Percentiles rank a stretch among this genome's conserved stretches.
Conservation (phyloP, 2,888 invertebrate genomes). For the Drosophila neotestacea region DNA sequence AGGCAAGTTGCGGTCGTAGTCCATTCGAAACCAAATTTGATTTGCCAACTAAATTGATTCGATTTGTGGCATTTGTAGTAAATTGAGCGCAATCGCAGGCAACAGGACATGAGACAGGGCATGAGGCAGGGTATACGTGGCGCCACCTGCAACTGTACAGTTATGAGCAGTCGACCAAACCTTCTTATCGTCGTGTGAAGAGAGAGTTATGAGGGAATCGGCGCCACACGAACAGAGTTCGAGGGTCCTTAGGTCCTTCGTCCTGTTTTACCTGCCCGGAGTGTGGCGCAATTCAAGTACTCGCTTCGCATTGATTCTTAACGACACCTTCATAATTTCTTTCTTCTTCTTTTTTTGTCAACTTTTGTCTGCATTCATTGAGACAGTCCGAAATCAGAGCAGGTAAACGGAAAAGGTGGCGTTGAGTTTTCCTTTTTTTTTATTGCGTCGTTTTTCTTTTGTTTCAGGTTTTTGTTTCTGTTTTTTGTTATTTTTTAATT, state of each 20-base stretch:
- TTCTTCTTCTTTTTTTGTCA: constrained; percentile 26
- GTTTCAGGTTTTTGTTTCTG: constrained; percentile 17
- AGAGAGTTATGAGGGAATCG: constrained; percentile 63
- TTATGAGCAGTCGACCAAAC: constrained; percentile 16
- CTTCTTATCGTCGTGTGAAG: constrained; percentile 43
- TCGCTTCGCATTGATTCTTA: constrained; percentile 11
- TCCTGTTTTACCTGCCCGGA: constrained; percentile 33
- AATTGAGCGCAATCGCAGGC: constrained; percentile 20
- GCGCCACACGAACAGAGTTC: constrained; percentile 69
- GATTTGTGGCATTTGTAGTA: constrained; percentile 30
- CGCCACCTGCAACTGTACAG: constrained; percentile 45
- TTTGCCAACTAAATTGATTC: constrained; percentile 50
- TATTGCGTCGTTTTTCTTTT: constrained; percentile 23
- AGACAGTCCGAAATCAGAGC: constrained; percentile 49
- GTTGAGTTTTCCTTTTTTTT: constrained; percentile 16
- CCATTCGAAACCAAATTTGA: constrained; percentile 52
- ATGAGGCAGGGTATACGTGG: constrained; percentile 55
- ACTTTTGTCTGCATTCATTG: constrained; percentile 63
- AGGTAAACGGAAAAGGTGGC: constrained; percentile 54
- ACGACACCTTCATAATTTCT: constrained; percentile 39
- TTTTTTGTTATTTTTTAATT: constrained; percentile 68
- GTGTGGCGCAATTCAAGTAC: constrained; percentile 40
- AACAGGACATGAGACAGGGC: constrained; percentile 46
- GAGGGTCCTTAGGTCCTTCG: constrained; percentile 7
- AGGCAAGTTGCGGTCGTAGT: constrained; percentile 39